Conservation (phyloP, 2,797 vertebrate genomes). For the Strix occidentalis region DNA sequence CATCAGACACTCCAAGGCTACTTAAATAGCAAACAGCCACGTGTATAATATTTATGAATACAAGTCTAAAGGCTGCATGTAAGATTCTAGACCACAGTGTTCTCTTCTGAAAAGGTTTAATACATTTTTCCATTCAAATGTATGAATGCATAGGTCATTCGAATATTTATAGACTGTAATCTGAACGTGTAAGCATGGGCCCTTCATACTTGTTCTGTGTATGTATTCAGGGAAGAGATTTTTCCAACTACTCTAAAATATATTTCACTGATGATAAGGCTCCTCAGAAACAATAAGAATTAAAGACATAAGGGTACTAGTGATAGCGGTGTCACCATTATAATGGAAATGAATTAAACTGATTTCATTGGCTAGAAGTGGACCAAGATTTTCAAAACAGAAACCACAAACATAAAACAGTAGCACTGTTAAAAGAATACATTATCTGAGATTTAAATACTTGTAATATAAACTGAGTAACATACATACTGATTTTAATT, state of each 20-base stretch:
- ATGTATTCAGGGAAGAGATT: background rate
- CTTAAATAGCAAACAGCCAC: conserved; percentile 48
- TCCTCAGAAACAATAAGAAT: background rate
- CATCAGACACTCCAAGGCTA: conserved; percentile 59
- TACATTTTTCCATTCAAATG: background rate
- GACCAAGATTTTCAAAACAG: background rate
- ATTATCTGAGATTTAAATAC: background rate
- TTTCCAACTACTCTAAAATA: background rate
- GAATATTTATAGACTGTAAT: background rate
- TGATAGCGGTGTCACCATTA: background rate
- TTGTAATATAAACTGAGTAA: background rate
- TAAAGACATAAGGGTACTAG: background rate
- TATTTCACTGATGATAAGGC: background rate
- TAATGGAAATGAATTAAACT: background rate
- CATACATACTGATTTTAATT: background rate
- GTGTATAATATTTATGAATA: background rate
- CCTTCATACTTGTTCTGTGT: background rate
- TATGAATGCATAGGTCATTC: background rate
- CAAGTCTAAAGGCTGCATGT: background rate
- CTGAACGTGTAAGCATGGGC: background rate
- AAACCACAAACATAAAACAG: background rate
- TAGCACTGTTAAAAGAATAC: background rate
- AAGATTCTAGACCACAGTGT: background rate
- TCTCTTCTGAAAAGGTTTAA: background rate
- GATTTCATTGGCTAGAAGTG: background rate